Percentiles rank a stretch among this genome's conserved stretches.
Evolutionary conservation across 2,113 vertebrate species (phyloP).

Genomic region (Mellivora capensis): DNA sequence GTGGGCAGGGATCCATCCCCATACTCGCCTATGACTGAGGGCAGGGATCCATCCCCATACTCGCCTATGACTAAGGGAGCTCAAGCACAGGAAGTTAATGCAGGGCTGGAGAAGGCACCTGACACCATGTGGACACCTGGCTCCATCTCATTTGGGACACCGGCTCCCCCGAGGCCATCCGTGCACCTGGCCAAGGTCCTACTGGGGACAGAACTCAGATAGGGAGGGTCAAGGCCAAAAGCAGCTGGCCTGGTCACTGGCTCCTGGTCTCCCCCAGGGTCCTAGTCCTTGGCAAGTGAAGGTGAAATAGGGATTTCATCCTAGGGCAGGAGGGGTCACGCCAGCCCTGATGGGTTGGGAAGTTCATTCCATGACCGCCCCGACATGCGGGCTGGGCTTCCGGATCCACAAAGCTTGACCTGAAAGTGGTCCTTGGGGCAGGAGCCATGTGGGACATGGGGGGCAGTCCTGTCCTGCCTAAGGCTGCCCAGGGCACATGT

Average conservation of each 20-base stretch:
- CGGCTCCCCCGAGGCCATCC: rapidly evolving
- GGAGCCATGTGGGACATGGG: neutral
- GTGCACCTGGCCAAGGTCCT: neutral
- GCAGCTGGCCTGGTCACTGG: neutral
- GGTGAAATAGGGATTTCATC: neutral
- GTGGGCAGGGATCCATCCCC: neutral
- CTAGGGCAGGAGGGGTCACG: neutral
- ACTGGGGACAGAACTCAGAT: neutral
- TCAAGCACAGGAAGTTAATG: neutral
- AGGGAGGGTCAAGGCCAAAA: neutral
- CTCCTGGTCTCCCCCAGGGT: neutral
- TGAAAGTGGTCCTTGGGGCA: neutral
- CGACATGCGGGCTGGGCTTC: neutral
- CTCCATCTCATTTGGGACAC: neutral
- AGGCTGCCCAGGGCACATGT: neutral
- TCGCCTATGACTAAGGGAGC: neutral
- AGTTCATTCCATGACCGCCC: neutral
- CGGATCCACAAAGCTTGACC: neutral
- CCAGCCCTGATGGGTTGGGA: neutral
- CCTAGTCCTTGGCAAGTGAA: neutral
- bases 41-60: neutral
- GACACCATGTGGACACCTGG: rapidly evolving
- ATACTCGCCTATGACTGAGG: neutral
- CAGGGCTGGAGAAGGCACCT: neutral
- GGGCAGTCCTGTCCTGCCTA: neutral